A percentile compares a stretch with the other conserved stretches of the same genome.
Evolutionary conservation across 2,888 invertebrate species (phyloP).

Genomic region (Drosophila testacea): DNA sequence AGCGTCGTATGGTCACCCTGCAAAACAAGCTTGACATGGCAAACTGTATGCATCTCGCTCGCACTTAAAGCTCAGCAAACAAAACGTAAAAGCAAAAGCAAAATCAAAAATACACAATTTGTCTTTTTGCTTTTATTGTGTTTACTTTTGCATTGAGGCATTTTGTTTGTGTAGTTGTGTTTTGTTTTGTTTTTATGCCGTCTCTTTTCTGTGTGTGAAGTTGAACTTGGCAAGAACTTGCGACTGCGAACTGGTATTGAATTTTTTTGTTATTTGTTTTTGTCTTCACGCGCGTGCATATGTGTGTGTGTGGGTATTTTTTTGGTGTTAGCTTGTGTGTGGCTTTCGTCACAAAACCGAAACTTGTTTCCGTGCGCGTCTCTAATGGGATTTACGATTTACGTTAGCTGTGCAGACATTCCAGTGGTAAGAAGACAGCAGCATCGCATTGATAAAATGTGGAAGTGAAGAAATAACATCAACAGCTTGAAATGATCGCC

Average conservation of each 20-base stretch:
- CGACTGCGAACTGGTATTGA: slow-evolving; percentile 67
- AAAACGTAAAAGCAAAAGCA: slow-evolving; percentile 19
- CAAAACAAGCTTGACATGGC: slow-evolving; percentile 22
- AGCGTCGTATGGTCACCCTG: slow-evolving; percentile 56
- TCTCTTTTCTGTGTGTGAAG: slow-evolving; percentile 38
- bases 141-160: slow-evolving; percentile 33
- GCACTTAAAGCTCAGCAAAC: slow-evolving; percentile 20
- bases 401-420: slow-evolving; percentile 50
- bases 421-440: slow-evolving; percentile 24
- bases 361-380: slow-evolving; percentile 65
- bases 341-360: slow-evolving; percentile 58
- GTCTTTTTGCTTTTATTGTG: slow-evolving; percentile 23
- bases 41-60: slow-evolving; percentile 33
- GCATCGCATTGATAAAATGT: slow-evolving; percentile 36
- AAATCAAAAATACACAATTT: slow-evolving; percentile 15
- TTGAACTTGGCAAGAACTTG: slow-evolving; percentile 72
- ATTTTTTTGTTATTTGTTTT: slow-evolving; percentile 55
- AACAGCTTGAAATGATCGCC: slow-evolving; percentile 21
- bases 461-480: slow-evolving; percentile 16
- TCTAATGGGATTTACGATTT: slow-evolving; percentile 70
- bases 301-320: slow-evolving; percentile 26
- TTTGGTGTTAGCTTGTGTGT: slow-evolving; percentile 43
- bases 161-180: slow-evolving; percentile 18
- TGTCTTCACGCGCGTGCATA: slow-evolving; percentile 16
- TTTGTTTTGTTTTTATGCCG: slow-evolving; percentile 52